phyloP scores from a whole-genome alignment of 2,113 vertebrate species.

The Dolichotis patagonum region DNA sequence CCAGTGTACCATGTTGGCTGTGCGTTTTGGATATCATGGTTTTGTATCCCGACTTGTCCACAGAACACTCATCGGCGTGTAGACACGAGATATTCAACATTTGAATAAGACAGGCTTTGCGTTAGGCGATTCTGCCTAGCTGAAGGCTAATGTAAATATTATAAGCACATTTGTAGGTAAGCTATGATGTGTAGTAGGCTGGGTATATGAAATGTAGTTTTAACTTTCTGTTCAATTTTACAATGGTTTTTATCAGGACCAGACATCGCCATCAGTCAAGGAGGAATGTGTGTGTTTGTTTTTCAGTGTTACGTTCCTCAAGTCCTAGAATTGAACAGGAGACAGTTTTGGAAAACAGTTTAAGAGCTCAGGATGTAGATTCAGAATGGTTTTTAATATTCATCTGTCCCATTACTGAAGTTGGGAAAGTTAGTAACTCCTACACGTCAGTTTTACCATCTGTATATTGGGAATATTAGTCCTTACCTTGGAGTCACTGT shows the following conservation, averaged over 20 bases:
- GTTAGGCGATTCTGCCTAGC: background rate
- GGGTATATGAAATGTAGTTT: background rate
- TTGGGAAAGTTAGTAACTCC: background rate
- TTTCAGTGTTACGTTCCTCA: background rate
- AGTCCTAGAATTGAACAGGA: background rate
- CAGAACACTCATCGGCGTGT: background rate
- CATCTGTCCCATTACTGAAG: background rate
- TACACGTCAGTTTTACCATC: background rate
- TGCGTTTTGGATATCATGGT: background rate
- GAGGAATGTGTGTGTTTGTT: background rate
- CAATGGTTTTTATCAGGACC: background rate
- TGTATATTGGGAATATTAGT: background rate
- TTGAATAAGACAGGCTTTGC: background rate
- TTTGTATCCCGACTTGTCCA: background rate
- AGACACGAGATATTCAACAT: background rate
- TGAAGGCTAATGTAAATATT: background rate
- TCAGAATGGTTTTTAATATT: background rate
- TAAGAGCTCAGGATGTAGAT: conserved; percentile 22
- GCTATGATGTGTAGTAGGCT: background rate
- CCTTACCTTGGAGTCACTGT: background rate
- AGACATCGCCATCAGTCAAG: no score
- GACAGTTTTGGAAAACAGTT: background rate
- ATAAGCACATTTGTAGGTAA: background rate
- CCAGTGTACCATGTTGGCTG: no score
- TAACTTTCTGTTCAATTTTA: background rate